These are phyloP conservation scores for Petaurus breviceps DNA, from an alignment of 2,113 vertebrate genomes.

Conservation along the genomic window DNA sequence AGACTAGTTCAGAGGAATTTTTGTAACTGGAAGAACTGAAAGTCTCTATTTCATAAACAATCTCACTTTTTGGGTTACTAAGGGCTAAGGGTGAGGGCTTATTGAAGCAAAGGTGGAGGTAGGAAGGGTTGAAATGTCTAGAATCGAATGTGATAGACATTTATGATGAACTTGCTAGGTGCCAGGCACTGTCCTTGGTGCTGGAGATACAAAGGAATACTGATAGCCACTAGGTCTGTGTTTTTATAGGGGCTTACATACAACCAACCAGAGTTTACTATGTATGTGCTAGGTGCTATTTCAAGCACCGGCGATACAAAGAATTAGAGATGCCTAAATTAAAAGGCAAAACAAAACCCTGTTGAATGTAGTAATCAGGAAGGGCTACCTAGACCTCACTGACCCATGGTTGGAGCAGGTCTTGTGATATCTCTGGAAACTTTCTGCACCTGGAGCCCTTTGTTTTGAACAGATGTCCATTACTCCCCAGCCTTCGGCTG, in stretches of 20 bases:
- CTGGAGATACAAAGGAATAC: background rate
- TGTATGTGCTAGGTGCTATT: background rate
- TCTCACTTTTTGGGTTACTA: background rate
- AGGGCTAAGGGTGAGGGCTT: background rate
- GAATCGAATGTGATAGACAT: background rate
- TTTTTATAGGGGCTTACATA: background rate
- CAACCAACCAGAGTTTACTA: background rate
- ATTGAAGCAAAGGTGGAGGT: background rate
- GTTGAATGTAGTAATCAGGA: background rate
- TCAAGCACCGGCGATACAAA: background rate
- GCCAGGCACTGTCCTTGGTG: background rate
- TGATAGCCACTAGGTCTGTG: background rate
- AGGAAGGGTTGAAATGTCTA: background rate
- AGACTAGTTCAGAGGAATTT: background rate
- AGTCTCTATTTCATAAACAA: background rate
- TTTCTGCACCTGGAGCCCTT: background rate
- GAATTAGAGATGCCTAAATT: background rate
- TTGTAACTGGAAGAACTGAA: background rate
- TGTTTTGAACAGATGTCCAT: background rate
- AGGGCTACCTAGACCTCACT: background rate
- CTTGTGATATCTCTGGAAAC: background rate
- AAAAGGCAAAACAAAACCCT: background rate
- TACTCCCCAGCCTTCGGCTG: background rate
- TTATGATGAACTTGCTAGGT: background rate
- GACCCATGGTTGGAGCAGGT: background rate